Evolutionary conservation across 2,797 vertebrate genomes (phyloP), one percentile per base, ranked within the genome.

Genomic region (Dromococcyx pavoninus): DNA sequence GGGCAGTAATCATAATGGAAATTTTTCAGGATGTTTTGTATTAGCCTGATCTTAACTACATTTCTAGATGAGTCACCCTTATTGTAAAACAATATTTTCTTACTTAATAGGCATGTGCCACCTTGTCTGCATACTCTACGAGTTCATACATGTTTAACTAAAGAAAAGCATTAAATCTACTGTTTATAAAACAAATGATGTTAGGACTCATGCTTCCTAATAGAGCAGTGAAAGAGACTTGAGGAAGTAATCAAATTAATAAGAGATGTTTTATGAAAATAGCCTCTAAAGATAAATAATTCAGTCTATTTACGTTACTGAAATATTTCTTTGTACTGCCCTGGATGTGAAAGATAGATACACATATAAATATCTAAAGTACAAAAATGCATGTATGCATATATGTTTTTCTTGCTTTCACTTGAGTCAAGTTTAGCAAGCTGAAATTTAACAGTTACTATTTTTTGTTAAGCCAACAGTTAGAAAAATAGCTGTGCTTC

Each of bases 11-110:
- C 82, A 24, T 73, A 50, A 94, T 93, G 92, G 62, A 97, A 93
- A 86, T 91, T 94, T 96, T 93, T 81, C 48, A 91, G 97, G 89
- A 96, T 92, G 78, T 94, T 97, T 97, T 93, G 73, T 97, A 95
- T 88, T 95, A 94, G 80, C 76, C 89, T 95, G 85, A 96, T 96
- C 90, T 95, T 93, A 96, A 94, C 78, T 71, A 73, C 81, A 81
- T 95, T 96, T 97, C 93, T 95, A 92, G 92, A 93, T 96, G 95
- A 98, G 93, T 97, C 96, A 97, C 37, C 24, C 48, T 91, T 91
- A 93, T 91, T 93, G 58, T 58, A 95, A 84, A 80, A 97, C 14
- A 28, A 95, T 95, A 94, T 95, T 97, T 97, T 86, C 89, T 87
- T 96, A 85, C 74, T 91, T 96, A 91, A 58, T 79, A 94, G 83